phyloP scores from a whole-genome alignment of 2,113 vertebrate species.

The Bothrops jararaca region DNA sequence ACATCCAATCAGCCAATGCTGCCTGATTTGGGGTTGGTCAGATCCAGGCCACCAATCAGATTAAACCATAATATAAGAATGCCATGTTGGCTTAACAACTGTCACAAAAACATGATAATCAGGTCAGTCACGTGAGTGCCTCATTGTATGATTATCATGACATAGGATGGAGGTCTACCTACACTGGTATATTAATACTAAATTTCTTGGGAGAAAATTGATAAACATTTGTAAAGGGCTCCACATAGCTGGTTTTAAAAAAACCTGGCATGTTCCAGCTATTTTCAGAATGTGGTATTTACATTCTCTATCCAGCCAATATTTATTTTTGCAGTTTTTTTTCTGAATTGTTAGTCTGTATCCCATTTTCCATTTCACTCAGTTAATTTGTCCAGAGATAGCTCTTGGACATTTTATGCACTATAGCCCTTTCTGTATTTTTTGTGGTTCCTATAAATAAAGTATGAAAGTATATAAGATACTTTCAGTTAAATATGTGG shows the following conservation, averaged over 20 bases:
- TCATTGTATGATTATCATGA: neutral
- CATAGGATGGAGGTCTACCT: neutral
- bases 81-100: neutral
- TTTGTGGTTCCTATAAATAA: neutral
- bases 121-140: neutral
- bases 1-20: neutral
- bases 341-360: neutral
- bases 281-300: neutral
- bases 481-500: neutral
- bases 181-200: neutral
- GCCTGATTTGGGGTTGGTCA: neutral
- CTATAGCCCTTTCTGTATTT: neutral
- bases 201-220: neutral
- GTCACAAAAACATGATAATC: neutral
- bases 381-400: neutral
- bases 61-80: neutral
- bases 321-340: neutral
- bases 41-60: neutral
- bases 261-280: neutral
- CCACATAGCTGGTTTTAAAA: neutral
- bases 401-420: neutral
- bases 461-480: neutral
- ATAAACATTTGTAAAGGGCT: neutral
- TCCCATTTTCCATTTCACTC: neutral
- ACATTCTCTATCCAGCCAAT: neutral